These are phyloP conservation scores for Drosophila mimetica DNA, from an alignment of 2,888 invertebrate genomes.

Conservation along the genomic window DNA sequence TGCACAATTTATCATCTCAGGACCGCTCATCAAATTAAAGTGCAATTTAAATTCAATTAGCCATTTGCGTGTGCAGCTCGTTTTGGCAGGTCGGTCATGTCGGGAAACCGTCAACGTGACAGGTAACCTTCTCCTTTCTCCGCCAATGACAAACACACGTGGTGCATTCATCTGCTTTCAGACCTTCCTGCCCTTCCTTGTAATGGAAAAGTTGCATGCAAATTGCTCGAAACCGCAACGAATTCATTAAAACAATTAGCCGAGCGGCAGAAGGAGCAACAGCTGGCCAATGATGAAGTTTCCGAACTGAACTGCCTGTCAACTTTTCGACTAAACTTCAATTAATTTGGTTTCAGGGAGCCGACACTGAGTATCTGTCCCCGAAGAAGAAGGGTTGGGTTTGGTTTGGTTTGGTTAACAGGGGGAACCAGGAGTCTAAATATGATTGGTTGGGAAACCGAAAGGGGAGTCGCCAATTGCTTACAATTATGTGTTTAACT, in stretches of 20 bases:
- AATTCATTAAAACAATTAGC: conserved; percentile 79
- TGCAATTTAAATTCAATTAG: conserved; percentile 81
- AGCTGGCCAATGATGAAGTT: conserved; percentile 37
- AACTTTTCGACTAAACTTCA: conserved; percentile 45
- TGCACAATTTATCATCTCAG: conserved; percentile 77
- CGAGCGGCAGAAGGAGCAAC: conserved; percentile 49
- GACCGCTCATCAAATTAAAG: conserved; percentile 67
- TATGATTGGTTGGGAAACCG: conserved; percentile 31
- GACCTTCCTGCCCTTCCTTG: conserved; percentile 24
- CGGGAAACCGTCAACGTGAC: conserved; percentile 43
- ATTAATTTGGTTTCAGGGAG: conserved; percentile 28
- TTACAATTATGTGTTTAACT: conserved; percentile 38
- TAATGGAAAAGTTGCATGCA: conserved; percentile 76
- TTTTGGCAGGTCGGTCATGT: conserved; percentile 34
- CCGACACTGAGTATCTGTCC: background rate
- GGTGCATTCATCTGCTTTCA: conserved; percentile 26
- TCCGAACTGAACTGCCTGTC: conserved; percentile 34
- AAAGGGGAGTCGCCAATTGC: conserved; percentile 31
- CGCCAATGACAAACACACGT: conserved; percentile 73
- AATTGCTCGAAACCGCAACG: conserved; percentile 80
- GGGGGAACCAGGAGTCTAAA: background rate
- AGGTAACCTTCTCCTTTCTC: conserved; percentile 37
- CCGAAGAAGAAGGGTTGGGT: conserved; percentile 4
- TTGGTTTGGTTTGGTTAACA: background rate
- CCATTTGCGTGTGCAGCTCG: conserved; percentile 72